Percentiles rank a stretch among this genome's conserved stretches.
Evolutionary conservation across 2,797 vertebrate genomes (phyloP).

Genomic region (Falco berigora): DNA sequence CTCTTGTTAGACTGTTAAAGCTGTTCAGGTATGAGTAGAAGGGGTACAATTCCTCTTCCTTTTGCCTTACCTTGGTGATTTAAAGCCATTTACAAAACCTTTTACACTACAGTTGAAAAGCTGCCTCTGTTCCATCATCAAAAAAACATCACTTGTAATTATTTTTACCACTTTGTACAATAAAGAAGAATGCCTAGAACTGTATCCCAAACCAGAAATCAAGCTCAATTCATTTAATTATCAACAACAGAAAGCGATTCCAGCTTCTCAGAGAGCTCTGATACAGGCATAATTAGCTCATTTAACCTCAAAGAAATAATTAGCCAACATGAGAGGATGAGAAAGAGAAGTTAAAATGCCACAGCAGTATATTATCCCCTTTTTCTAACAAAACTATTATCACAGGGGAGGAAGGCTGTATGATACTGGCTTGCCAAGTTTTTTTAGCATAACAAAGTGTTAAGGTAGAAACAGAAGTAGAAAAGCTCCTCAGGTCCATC

Average conservation of each 20-base stretch:
- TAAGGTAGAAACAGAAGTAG: background rate
- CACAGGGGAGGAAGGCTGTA: background rate
- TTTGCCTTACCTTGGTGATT: conserved; percentile 12
- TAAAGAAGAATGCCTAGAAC: background rate
- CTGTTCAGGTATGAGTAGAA: background rate
- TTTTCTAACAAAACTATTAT: background rate
- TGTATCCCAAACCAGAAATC: conserved; percentile 39
- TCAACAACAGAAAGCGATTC: conserved; percentile 16
- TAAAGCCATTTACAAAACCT: conserved; percentile 43
- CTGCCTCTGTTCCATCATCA: background rate
- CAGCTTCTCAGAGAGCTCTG: conserved; percentile 34
- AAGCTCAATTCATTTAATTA: conserved; percentile 18
- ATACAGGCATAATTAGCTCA: conserved; percentile 49
- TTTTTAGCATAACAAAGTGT: background rate
- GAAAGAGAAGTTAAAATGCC: conserved; percentile 11
- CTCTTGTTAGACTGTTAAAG: background rate
- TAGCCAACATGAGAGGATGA: background rate
- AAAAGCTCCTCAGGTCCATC: background rate
- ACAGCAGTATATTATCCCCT: background rate
- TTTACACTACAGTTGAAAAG: background rate
- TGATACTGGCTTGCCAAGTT: background rate
- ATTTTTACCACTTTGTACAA: conserved; percentile 33
- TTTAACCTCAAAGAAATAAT: conserved; percentile 57
- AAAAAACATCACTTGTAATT: conserved; percentile 9
- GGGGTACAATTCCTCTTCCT: background rate